Percentiles rank a stretch among this genome's conserved stretches.
Conservation (phyloP, 1,140 invertebrate species). For the Heliconius melpomene region DNA sequence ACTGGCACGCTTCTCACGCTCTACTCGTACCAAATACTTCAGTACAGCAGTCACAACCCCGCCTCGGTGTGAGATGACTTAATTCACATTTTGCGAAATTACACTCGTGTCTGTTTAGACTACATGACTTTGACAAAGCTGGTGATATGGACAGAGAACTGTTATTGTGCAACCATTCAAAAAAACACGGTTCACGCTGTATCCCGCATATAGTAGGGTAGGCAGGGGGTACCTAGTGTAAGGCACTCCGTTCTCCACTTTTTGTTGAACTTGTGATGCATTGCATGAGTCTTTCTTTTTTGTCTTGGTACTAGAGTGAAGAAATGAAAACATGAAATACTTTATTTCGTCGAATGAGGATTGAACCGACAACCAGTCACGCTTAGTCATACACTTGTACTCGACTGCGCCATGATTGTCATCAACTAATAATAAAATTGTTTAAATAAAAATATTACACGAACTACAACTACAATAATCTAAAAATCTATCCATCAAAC, state of each 20-base stretch:
- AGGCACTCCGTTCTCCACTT: too few relatives aligned
- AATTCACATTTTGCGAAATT: slow-evolving; percentile 41
- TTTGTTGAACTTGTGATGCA: too few relatives aligned
- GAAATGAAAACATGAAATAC: too few relatives aligned
- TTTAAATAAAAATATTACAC: neutral
- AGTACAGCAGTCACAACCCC: slow-evolving; percentile 39
- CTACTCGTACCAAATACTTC: slow-evolving; percentile 42
- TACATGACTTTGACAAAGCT: slow-evolving; percentile 41
- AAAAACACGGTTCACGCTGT: neutral
- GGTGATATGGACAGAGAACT: slow-evolving; percentile 28
- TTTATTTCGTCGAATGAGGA: too few relatives aligned
- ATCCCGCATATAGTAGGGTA: too few relatives aligned
- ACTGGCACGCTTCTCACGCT: slow-evolving; percentile 55
- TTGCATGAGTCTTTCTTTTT: too few relatives aligned
- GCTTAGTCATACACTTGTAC: too few relatives aligned
- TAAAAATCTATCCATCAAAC: neutral
- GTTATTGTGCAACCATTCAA: slow-evolving; percentile 16
- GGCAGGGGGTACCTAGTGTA: too few relatives aligned
- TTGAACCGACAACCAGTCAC: too few relatives aligned
- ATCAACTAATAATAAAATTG: too few relatives aligned
- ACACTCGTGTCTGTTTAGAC: slow-evolving; percentile 34
- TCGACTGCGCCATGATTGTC: too few relatives aligned
- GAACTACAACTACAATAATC: neutral
- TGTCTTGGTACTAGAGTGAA: too few relatives aligned
- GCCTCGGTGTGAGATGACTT: slow-evolving; percentile 37